phyloP scores from a whole-genome alignment of 2,797 vertebrate species.

The Rhinogobio ventralis region DNA sequence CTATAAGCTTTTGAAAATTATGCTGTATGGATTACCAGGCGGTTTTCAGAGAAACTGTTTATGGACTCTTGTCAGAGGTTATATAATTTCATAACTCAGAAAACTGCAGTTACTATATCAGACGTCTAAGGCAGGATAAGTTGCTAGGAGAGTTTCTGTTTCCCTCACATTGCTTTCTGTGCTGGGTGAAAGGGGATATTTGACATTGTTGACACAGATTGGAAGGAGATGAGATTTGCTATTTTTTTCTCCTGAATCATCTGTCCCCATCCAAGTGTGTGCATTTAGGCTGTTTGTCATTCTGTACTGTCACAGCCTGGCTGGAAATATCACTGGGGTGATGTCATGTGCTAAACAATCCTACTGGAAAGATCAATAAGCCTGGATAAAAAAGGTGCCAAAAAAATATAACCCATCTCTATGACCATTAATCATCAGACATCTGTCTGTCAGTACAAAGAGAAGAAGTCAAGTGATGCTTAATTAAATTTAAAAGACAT shows the following conservation, averaged over 20 bases:
- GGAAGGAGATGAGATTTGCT: constrained; percentile 43
- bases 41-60: constrained; percentile 25
- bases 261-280: constrained; percentile 32
- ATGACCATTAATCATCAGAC: constrained; percentile 13
- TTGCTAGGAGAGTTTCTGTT: constrained; percentile 31
- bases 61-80: constrained; percentile 28
- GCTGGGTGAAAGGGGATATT: constrained; percentile 32
- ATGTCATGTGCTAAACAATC: constrained; percentile 25
- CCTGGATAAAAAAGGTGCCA: constrained; percentile 28
- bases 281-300: constrained; percentile 46
- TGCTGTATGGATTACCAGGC: constrained; percentile 16
- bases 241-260: constrained; percentile 24
- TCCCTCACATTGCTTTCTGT: constrained; percentile 19
- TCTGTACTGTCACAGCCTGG: constrained; percentile 19
- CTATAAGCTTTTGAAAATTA: constrained; percentile 2
- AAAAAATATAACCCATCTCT: constrained; percentile 14
- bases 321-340: constrained; percentile 35
- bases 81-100: constrained; percentile 35
- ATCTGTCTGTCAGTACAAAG: constrained; percentile 17
- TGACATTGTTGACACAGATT: constrained; percentile 43
- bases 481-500: constrained; percentile 22
- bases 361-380: constrained; percentile 40
- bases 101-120: constrained; percentile 35
- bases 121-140: constrained; percentile 18
- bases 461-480: background rate